Base-by-base conservation (phyloP, 2,113 vertebrate genomes). In the Eira barbara region DNA sequence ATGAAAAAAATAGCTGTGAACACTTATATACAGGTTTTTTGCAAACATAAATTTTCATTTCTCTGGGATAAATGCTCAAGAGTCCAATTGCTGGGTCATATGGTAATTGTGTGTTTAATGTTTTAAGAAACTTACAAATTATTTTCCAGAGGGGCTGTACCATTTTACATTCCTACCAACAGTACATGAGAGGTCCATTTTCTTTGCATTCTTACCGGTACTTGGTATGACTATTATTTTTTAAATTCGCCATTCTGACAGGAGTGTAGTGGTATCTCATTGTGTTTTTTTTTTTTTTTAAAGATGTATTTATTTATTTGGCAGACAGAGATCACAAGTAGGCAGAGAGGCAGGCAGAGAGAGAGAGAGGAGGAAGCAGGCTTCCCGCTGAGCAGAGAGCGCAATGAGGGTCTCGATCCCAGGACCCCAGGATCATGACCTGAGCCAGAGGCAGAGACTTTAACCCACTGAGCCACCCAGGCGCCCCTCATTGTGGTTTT, bases 61-160 rank as follows among this genome's bases (percentile, higher is more conserved):
- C 49, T 96, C n/a, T 63, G 71, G 86, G 55, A 65, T 86, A 91
- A 67, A 80, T 86, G 63, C 23, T 80, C 15, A 89, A 29, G 45
- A 74, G 36, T 94, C 7, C 18, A 87, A 1, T 91, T 91, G 31
- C 55, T 92, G 47, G 45, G 6, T 88, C 67, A 65, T 76, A 45
- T 55, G 29, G 49, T 83, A 69, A 92, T 88, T 86, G 21, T 93
- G 47, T 93, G 36, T 36, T 89, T 81, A 92, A 69, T 57, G 69
- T 89, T 93, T 93, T 88, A 89, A 96, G 84, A 89, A 93, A 59
- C 36, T 55, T 69, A 65, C 13, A 45, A 20, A 6, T 76, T 93
- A 36, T 87, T 93, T 93, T 83, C 59, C n/a, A 57, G 49, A 79
- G 21, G 76, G 14, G 45, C 61, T 71, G 2, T 79, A 84, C 78